phyloP scores from a whole-genome alignment of 2,888 invertebrate species.

The Didymodactylos carnosus region DNA sequence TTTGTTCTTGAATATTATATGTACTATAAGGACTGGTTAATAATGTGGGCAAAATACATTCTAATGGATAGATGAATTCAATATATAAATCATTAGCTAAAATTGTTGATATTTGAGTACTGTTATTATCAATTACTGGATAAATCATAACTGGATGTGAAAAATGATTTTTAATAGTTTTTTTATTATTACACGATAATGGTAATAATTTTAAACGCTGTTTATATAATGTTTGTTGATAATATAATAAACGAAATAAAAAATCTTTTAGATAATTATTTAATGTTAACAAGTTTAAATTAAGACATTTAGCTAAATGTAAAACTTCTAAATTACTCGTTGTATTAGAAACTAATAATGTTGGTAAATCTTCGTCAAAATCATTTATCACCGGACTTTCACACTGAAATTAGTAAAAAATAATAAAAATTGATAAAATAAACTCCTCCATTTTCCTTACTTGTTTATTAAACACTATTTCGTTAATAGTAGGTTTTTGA shows the following conservation, averaged over 20 bases:
- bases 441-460: not conserved
- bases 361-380: not conserved
- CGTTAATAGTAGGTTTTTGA: too few relatives aligned
- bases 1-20: not conserved
- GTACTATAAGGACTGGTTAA: not conserved
- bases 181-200: too few relatives aligned
- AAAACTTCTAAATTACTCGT: not conserved
- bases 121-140: not conserved
- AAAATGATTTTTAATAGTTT: not conserved
- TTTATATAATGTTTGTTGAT: too few relatives aligned
- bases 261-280: not conserved
- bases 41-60: not conserved
- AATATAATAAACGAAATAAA: not conserved
- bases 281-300: too few relatives aligned
- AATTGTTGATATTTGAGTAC: too few relatives aligned
- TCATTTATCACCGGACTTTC: too few relatives aligned
- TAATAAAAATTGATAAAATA: not conserved
- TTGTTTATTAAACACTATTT: too few relatives aligned
- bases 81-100: not conserved
- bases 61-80: not conserved
- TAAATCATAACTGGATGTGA: not conserved
- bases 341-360: not conserved
- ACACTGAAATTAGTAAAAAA: not conserved
- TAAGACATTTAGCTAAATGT: not conserved
- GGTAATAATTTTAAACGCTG: too few relatives aligned